Evolutionary conservation across 2,888 invertebrate species (phyloP).

Genomic region (Myathropa florea): DNA sequence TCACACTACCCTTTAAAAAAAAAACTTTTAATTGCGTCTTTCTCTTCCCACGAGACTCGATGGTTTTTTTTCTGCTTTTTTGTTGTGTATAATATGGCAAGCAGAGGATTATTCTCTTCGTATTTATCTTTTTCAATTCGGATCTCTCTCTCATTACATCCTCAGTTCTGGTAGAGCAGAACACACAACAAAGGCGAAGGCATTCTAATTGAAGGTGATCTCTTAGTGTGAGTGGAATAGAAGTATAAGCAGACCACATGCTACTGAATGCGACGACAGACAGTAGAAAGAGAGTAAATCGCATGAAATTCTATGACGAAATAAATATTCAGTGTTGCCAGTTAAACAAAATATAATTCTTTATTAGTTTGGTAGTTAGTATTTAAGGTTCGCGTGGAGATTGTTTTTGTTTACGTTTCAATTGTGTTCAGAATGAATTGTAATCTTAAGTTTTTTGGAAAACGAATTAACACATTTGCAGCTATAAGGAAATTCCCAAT

Average conservation of each 20-base stretch:
- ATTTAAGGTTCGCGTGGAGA: no score
- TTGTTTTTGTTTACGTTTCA: no score
- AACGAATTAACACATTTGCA: no score
- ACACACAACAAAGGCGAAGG: background rate
- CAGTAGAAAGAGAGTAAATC: slow-evolving; percentile 25
- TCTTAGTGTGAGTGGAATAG: slow-evolving; percentile 7
- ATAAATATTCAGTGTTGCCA: slow-evolving; percentile 41
- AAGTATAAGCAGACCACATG: slow-evolving; percentile 6
- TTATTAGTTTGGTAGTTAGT: no score
- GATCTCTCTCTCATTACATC: slow-evolving; percentile 22
- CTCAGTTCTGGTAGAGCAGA: slow-evolving; percentile 15
- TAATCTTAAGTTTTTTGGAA: no score
- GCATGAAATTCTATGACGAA: slow-evolving; percentile 46
- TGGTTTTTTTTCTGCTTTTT: background rate
- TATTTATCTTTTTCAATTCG: slow-evolving; percentile 13
- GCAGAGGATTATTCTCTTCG: slow-evolving; percentile 9
- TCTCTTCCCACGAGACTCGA: slow-evolving; percentile 41
- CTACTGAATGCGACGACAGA: slow-evolving; percentile 32
- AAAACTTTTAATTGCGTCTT: slow-evolving; percentile 29
- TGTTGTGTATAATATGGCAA: background rate
- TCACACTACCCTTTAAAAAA: background rate
- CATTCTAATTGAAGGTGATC: background rate
- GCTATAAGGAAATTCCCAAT: no score
- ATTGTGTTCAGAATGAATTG: no score
- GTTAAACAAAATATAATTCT: no score